Evolutionary conservation across 2,113 vertebrate species (phyloP).

Genomic region (Paedocypris sp.): DNA sequence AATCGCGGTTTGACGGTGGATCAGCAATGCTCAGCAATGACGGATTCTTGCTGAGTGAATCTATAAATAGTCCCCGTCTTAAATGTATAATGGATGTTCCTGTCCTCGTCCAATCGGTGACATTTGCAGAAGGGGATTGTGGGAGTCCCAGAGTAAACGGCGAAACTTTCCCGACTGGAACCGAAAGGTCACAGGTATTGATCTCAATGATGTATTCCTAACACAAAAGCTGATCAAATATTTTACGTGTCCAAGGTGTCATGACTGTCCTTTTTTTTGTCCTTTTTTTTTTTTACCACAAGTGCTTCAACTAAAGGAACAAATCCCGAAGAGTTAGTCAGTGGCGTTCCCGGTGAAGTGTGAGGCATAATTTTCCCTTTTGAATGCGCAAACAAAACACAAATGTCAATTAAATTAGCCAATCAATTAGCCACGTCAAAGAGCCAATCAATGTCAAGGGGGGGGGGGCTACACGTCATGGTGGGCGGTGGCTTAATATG

Average conservation of each 20-base stretch:
- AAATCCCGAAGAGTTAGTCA: too few relatives aligned
- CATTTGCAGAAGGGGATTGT: conserved; percentile 20
- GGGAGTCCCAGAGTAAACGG: conserved; percentile 18
- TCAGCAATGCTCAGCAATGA: not conserved
- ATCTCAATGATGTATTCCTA: conserved; percentile 4
- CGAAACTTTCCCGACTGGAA: conserved; percentile 20
- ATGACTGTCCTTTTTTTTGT: not conserved
- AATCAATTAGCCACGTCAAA: too few relatives aligned
- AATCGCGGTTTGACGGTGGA: not conserved
- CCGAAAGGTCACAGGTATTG: conserved; percentile 27
- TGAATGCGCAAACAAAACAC: too few relatives aligned
- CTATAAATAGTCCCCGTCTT: conserved; percentile 22
- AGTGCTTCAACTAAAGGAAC: too few relatives aligned
- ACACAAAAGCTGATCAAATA: not conserved
- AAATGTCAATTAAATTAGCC: too few relatives aligned
- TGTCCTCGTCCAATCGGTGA: conserved; percentile 3
- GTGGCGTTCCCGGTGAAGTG: too few relatives aligned
- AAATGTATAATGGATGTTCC: conserved; percentile 27
- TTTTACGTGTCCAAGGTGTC: conserved; percentile 8
- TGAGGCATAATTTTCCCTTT: too few relatives aligned
- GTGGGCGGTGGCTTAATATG: too few relatives aligned
- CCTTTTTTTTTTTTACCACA: too few relatives aligned
- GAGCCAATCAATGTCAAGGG: too few relatives aligned
- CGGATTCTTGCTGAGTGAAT: not conserved
- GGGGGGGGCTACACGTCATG: too few relatives aligned